These are phyloP conservation scores for Pimephales promelas DNA, from an alignment of 2,113 vertebrate genomes.

Conservation along the genomic window DNA sequence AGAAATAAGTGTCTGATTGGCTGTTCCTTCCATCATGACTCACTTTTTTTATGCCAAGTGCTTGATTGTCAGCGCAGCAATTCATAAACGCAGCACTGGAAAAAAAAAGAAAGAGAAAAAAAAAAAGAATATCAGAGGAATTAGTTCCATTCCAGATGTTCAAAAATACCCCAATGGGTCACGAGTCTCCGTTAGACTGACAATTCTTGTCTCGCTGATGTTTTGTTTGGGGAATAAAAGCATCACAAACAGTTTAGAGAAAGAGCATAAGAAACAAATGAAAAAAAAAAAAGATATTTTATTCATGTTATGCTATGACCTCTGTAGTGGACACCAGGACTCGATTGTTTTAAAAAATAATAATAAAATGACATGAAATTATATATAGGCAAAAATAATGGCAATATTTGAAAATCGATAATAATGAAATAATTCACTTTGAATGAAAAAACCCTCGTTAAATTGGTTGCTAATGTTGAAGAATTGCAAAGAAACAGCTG, in stretches of 20 bases:
- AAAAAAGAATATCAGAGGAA: conserved; percentile 9
- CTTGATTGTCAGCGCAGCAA: conserved; percentile 28
- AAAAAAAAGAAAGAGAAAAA: no score
- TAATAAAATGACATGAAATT: no score
- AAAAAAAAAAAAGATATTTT: no score
- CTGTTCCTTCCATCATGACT: neutral
- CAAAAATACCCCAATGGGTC: conserved; percentile 32
- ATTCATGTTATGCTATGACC: no score
- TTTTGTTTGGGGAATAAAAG: conserved; percentile 23
- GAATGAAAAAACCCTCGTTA: neutral
- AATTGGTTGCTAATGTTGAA: neutral
- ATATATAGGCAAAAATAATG: no score
- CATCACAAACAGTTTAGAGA: conserved; percentile 37
- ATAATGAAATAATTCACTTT: neutral
- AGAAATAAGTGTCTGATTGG: conserved; percentile 29
- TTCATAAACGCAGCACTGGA: neutral
- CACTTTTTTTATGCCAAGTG: neutral
- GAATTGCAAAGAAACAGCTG: conserved; percentile 7
- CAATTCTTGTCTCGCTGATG: conserved; percentile 7
- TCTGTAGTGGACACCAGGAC: no score
- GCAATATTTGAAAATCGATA: no score
- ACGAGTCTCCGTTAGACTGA: conserved; percentile 27
- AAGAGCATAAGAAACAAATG: no score
- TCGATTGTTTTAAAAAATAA: no score
- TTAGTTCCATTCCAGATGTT: conserved; percentile 18